A percentile compares a stretch with the other conserved stretches of the same genome.
Evolutionary conservation across 1,140 invertebrate species (phyloP).

Genomic region (Hypsibius dujardini): DNA sequence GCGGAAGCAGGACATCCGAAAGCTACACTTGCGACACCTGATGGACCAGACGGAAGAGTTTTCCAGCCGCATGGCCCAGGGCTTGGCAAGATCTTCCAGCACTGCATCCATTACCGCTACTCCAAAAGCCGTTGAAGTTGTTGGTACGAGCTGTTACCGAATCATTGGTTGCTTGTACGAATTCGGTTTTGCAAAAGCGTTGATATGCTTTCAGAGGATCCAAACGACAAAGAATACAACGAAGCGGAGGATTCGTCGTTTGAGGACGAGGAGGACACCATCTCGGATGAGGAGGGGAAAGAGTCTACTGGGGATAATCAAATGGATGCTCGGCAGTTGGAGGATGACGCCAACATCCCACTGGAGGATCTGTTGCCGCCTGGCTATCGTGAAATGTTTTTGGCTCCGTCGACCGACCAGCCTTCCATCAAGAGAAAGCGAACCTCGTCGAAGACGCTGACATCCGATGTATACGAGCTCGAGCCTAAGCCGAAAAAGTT

Average conservation of each 20-base stretch:
- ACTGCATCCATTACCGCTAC: constrained; percentile 18
- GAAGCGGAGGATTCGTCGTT: constrained; percentile 53
- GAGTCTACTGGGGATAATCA: constrained; percentile 40
- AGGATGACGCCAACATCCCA: constrained; percentile 72
- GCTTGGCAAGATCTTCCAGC: constrained; percentile 27
- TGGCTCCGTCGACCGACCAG: background rate
- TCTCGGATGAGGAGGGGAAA: constrained; percentile 65
- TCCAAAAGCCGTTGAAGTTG: constrained; percentile 22
- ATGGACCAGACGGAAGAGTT: constrained; percentile 97
- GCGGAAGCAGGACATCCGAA: constrained; percentile 62
- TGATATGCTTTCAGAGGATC: background rate
- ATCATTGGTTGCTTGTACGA: too few species aligned
- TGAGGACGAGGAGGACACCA: constrained; percentile 86
- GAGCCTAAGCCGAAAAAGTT: constrained; percentile 51
- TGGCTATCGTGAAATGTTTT: constrained; percentile 18
- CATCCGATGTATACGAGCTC: constrained; percentile 29
- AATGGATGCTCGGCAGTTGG: constrained; percentile 63
- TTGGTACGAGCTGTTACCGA: constrained; percentile 17
- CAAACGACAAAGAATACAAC: constrained; percentile 39
- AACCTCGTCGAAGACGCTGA: constrained; percentile 28
- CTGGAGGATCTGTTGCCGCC: constrained; percentile 50
- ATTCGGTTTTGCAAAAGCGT: background rate
- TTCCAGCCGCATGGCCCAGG: constrained; percentile 43
- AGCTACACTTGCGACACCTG: constrained; percentile 92
- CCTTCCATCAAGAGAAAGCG: constrained; percentile 8